phyloP scores from a whole-genome alignment of 2,113 vertebrate genomes.

The Gavialis gangeticus region DNA sequence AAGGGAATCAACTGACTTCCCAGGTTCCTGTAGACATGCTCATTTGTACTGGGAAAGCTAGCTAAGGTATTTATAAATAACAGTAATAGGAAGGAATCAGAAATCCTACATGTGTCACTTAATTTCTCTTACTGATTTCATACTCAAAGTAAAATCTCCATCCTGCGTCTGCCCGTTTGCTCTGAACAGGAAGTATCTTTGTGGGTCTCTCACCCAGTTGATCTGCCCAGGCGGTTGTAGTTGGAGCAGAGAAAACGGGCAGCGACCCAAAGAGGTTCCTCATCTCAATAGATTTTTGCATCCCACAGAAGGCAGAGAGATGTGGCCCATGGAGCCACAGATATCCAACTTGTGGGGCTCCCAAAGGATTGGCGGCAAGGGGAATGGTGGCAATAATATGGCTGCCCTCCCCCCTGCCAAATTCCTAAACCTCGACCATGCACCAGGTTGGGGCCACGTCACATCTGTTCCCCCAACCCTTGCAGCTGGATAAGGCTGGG shows the following conservation, averaged over 20 bases:
- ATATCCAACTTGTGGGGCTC: no score
- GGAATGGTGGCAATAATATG: no score
- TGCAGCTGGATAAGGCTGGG: no score
- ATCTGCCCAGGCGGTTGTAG: rapidly evolving
- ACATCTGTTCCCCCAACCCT: no score
- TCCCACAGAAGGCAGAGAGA: no score
- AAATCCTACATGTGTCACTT: background rate
- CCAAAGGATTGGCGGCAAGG: no score
- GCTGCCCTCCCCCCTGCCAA: no score
- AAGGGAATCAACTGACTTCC: background rate
- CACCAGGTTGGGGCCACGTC: no score
- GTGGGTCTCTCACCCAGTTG: background rate
- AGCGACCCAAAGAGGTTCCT: background rate
- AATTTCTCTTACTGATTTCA: background rate
- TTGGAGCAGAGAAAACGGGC: background rate
- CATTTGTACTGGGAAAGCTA: background rate
- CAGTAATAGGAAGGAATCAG: background rate
- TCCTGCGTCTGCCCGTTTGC: background rate
- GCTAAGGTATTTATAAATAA: background rate
- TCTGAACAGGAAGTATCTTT: background rate
- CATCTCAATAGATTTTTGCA: background rate
- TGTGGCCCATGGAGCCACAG: no score
- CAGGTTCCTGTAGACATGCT: background rate
- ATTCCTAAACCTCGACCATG: no score
- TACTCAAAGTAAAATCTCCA: background rate